These are phyloP conservation scores for Bos javanicus DNA, from an alignment of 2,113 vertebrate species.

Conservation along the genomic window DNA sequence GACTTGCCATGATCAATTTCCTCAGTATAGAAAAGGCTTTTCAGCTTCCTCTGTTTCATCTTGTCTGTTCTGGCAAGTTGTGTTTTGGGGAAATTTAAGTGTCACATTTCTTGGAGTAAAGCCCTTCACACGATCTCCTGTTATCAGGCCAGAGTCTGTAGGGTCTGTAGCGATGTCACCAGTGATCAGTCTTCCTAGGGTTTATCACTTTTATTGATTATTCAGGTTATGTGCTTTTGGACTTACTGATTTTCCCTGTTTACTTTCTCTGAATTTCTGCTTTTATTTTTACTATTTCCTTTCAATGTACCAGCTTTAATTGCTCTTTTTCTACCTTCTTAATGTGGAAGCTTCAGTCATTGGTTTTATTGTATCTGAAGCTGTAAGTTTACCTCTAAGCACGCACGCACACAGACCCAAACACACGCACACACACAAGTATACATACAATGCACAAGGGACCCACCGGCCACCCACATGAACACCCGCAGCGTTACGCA, in stretches of 20 bases:
- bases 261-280: neutral
- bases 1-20: neutral
- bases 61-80: neutral
- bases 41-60: neutral
- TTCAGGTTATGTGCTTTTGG: neutral
- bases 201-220: neutral
- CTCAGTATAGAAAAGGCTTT: neutral
- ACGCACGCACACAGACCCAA: accelerated
- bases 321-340: neutral
- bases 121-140: neutral
- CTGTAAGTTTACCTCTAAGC: neutral
- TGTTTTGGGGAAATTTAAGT: neutral
- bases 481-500: neutral
- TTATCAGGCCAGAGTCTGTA: accelerated
- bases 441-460: neutral
- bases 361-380: neutral
- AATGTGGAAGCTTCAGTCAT: neutral
- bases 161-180: accelerated
- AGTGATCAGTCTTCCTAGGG: neutral
- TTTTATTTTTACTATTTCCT: neutral
- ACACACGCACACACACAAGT: too few relatives aligned
- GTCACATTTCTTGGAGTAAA: neutral
- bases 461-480: accelerated
- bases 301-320: neutral
- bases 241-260: neutral